Percentiles rank a stretch among this genome's conserved stretches.
These are phyloP conservation scores for Polydrusus cervinus DNA, from an alignment of 2,888 invertebrate genomes.

Conservation along the genomic window DNA sequence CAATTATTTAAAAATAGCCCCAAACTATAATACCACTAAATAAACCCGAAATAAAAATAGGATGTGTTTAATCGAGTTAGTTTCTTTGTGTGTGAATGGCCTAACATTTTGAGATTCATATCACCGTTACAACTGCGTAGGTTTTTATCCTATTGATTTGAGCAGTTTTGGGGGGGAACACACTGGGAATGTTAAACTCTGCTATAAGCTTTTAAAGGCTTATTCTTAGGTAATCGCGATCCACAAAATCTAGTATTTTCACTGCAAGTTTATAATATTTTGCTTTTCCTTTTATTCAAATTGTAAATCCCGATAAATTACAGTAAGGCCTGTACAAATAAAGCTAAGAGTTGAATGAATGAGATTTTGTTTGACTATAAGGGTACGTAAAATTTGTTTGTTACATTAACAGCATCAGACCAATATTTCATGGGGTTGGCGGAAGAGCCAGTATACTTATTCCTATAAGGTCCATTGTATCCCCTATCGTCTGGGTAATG, in stretches of 20 bases:
- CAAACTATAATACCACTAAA: no score
- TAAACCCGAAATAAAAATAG: background rate
- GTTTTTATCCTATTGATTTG: conserved; percentile 14
- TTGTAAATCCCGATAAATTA: no score
- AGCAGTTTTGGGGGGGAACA: background rate
- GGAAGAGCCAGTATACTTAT: no score
- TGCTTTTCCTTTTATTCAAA: no score
- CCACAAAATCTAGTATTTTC: background rate
- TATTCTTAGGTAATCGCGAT: background rate
- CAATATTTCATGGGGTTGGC: no score
- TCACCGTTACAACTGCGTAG: background rate
- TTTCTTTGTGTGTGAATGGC: conserved; percentile 1
- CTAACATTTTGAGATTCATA: conserved; percentile 4
- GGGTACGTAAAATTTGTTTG: background rate
- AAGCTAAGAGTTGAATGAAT: no score
- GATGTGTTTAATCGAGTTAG: background rate
- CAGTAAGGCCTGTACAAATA: no score
- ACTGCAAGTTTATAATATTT: background rate
- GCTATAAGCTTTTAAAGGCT: background rate
- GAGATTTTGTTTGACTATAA: no score
- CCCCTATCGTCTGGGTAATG: no score
- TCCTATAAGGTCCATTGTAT: no score
- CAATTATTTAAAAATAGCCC: no score
- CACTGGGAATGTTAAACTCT: conserved; percentile 8
- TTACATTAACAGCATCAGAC: no score